A percentile compares a stretch with the other conserved stretches of the same genome.
Conservation (phyloP, 2,888 invertebrate genomes). For the Epicampocera succincta region DNA sequence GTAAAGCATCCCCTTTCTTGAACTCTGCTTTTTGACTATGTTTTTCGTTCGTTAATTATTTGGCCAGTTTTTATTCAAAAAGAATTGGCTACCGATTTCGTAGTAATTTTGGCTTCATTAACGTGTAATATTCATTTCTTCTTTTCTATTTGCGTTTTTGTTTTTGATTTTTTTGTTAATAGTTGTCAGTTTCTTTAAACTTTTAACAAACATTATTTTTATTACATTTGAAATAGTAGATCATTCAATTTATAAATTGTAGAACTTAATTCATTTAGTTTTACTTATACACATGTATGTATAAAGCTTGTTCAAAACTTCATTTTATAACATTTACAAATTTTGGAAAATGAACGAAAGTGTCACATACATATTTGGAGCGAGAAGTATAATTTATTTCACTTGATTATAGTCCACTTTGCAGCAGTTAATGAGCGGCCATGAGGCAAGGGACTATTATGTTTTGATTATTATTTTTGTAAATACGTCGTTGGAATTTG, state of each 20-base stretch:
- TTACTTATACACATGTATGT: too few relatives aligned
- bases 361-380: too few relatives aligned
- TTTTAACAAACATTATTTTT: not conserved
- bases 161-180: constrained; percentile 24
- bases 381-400: too few relatives aligned
- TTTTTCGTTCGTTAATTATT: constrained; percentile 27
- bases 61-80: constrained; percentile 52
- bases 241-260: constrained; percentile 3
- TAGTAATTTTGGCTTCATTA: constrained; percentile 63
- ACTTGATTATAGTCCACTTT: too few relatives aligned
- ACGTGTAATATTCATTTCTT: constrained; percentile 40
- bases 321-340: too few relatives aligned
- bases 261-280: not conserved
- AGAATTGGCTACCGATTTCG: constrained; percentile 60
- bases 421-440: too few relatives aligned
- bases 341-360: too few relatives aligned
- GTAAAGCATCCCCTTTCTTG: constrained; percentile 58
- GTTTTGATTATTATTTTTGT: too few relatives aligned
- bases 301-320: too few relatives aligned
- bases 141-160: constrained; percentile 17
- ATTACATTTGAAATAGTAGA: constrained; percentile 9
- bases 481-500: too few relatives aligned
- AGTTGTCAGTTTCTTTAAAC: constrained; percentile 14
- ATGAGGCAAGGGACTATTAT: too few relatives aligned
- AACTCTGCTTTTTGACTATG: constrained; percentile 32